Percentiles rank a stretch among this genome's conserved stretches.
Evolutionary conservation across 2,888 invertebrate species (phyloP).

Genomic region (Endomychus coccineus): DNA sequence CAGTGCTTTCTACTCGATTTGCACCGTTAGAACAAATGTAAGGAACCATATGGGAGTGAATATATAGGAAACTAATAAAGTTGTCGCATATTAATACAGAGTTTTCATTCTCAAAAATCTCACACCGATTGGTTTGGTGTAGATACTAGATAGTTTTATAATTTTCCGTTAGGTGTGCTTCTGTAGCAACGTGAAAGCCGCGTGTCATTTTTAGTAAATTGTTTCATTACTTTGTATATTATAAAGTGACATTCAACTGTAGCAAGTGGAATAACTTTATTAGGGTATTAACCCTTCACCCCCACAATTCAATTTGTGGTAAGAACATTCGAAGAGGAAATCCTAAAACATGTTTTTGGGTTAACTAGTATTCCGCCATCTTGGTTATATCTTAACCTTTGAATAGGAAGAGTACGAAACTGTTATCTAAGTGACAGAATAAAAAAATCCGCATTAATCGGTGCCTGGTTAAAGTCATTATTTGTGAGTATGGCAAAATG

Average conservation of each 20-base stretch:
- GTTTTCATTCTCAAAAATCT: no score
- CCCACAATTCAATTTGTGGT: constrained; percentile 12
- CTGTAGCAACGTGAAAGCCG: constrained; percentile 45
- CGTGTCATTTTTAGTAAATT: constrained; percentile 45
- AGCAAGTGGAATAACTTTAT: constrained; percentile 25
- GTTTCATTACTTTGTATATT: constrained; percentile 39
- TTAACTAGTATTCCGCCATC: constrained; percentile 44
- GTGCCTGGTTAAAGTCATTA: constrained; percentile 25
- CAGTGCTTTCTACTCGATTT: no score
- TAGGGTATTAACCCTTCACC: constrained; percentile 23
- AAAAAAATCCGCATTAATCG: constrained; percentile 31
- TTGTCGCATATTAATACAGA: no score
- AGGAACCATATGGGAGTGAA: no score
- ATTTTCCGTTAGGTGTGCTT: constrained; percentile 38
- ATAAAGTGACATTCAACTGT: constrained; percentile 39
- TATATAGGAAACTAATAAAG: no score
- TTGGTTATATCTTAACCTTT: constrained; percentile 46
- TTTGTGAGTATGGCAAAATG: constrained; percentile 24
- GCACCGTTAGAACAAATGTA: no score
- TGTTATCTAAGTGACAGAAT: no score
- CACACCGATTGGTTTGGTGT: no score
- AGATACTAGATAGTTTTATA: constrained; percentile 28
- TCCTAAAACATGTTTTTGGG: constrained; percentile 42
- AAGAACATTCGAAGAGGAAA: constrained; percentile 3
- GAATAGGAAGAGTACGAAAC: constrained; percentile 38